These are phyloP conservation scores for Fistularia commersonii DNA, from an alignment of 2,797 vertebrate genomes.

Conservation along the genomic window DNA sequence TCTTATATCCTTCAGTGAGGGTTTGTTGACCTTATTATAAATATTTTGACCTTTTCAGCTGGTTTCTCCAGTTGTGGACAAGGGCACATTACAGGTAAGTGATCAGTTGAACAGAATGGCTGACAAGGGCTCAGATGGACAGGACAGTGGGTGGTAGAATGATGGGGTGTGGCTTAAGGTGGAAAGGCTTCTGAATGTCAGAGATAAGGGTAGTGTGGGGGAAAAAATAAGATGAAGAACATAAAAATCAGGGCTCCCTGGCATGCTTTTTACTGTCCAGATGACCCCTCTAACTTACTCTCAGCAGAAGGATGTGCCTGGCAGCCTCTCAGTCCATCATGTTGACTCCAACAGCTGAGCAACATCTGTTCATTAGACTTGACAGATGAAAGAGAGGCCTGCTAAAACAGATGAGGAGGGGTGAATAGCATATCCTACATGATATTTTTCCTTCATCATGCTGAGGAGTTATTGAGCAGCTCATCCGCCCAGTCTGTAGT, in stretches of 20 bases:
- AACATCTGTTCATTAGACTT: constrained; percentile 83
- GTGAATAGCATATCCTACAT: constrained; percentile 27
- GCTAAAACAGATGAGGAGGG: constrained; percentile 36
- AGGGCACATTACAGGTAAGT: constrained; percentile 64
- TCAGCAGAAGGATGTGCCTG: constrained; percentile 67
- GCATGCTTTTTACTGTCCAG: constrained; percentile 55
- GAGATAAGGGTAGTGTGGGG: constrained; percentile 34
- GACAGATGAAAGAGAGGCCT: constrained; percentile 73
- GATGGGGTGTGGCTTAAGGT: constrained; percentile 21
- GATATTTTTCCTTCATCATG: constrained; percentile 39
- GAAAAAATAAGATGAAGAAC: constrained; percentile 44
- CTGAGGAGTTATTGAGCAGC: constrained; percentile 17
- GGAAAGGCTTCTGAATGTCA: constrained; percentile 58
- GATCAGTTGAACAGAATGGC: constrained; percentile 67
- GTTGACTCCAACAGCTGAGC: constrained; percentile 73
- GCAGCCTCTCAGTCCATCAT: constrained; percentile 74
- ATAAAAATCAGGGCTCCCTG: constrained; percentile 45
- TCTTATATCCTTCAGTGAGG: constrained; percentile 18
- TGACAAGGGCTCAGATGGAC: constrained; percentile 68
- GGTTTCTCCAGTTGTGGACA: constrained; percentile 50
- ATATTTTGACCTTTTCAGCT: constrained; percentile 68
- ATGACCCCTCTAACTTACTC: constrained; percentile 62
- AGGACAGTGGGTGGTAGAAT: constrained; percentile 48
- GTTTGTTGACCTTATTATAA: constrained; percentile 68
- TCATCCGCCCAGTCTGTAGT: constrained; percentile 1